Evolutionary conservation across 2,888 invertebrate species (phyloP), one percentile per base, ranked within the genome.

Genomic region (Apodemia zela): DNA sequence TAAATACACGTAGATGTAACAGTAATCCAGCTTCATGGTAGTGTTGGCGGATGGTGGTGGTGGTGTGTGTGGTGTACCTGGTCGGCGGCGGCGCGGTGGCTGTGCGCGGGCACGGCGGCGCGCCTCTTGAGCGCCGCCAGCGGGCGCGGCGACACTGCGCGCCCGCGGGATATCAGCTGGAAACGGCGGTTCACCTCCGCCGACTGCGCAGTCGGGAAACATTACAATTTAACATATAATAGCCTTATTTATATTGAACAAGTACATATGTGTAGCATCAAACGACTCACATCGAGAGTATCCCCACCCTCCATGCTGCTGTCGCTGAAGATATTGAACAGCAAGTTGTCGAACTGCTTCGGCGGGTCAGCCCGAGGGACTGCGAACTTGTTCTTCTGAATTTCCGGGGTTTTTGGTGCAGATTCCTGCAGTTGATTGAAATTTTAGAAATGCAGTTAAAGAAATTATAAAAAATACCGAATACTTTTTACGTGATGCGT

Each of bases 291-390:
- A 63, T 79, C 75, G 2, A 71, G 58, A 0, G 69, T 63, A 57
- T 75, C 74, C 0, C 72, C 75, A 0, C 72, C 75, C 3, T 78
- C 84, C 71, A 74, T 73, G 70, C 84, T 84, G 73, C 74, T 79
- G 66, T 85, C 85, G 67, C 83, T 84, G 69, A 76, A 72, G 33
- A 78, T 51, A 63, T 68, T 72, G 67, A 67, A 76, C 29, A 78
- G 63, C 68, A 75, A 65, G 59, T 63, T 66, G 62, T 76, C 74
- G 29, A 71, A 54, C 25, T 54, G 59, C 51, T 72, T 67, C 17
- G 72, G 67, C 59, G 54, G 54, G 25, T 75, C 71, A 38, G 63
- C 51, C 61, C 71, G 70, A 15, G 75, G 73, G 58, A 62, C 65
- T 25, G 66, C 67, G 68, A 71, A 71, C 64, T 64, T 58, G 29